Percentiles rank a stretch among this genome's conserved stretches.
phyloP scores from a whole-genome alignment of 2,888 invertebrate species.

The Catocala nupta region DNA sequence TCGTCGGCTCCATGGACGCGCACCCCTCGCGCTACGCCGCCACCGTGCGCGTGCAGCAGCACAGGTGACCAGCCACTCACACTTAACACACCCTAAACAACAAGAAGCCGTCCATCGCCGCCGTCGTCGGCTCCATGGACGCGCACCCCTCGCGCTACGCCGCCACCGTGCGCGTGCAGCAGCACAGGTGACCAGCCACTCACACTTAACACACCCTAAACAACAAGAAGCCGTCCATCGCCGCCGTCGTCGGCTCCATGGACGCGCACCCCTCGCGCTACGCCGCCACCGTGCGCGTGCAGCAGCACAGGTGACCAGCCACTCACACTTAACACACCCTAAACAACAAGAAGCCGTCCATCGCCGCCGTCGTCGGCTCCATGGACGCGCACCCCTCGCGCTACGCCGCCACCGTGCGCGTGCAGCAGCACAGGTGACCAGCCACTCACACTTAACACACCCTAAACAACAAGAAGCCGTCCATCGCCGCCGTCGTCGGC shows the following conservation, averaged over 20 bases:
- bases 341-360: slow-evolving; percentile 99
- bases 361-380: slow-evolving; percentile 99
- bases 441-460: no score
- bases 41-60: slow-evolving; percentile 99
- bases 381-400: slow-evolving; percentile 99
- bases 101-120: slow-evolving; percentile 99
- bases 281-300: slow-evolving; percentile 99
- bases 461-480: slow-evolving; percentile 97
- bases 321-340: no score
- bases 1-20: slow-evolving; percentile 99
- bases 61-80: slow-evolving; percentile 76
- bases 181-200: slow-evolving; percentile 88
- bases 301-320: slow-evolving; percentile 91
- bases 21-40: slow-evolving; percentile 99
- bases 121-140: slow-evolving; percentile 99
- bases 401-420: slow-evolving; percentile 99
- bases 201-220: slow-evolving; percentile 65
- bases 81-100: slow-evolving; percentile 86
- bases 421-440: slow-evolving; percentile 94
- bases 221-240: slow-evolving; percentile 99
- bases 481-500: slow-evolving; percentile 99
- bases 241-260: slow-evolving; percentile 99
- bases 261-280: slow-evolving; percentile 99
- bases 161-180: slow-evolving; percentile 99
- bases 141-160: slow-evolving; percentile 99